Evolutionary conservation across 2,888 invertebrate species (phyloP), one percentile per base, ranked within the genome.

Genomic region (Branchipolynoe longqiensis): DNA sequence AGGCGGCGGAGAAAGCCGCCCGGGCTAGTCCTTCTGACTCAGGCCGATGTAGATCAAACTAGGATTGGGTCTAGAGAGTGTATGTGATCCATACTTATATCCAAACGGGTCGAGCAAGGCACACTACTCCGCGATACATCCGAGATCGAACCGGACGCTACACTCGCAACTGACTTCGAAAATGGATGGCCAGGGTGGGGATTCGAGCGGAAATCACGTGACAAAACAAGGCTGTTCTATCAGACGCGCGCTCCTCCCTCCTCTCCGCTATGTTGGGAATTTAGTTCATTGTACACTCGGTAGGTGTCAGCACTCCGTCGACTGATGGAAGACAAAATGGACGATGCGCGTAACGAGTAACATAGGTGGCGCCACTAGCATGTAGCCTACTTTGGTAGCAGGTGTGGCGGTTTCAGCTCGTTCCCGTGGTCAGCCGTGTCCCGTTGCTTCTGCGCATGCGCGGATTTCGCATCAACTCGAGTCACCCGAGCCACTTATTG

Each of bases 141-240:
- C 78, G 54, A 22, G 8, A 25, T 73, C n/a, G 36, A 40, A 14
- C 78, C 48, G 48, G 48, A 78, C 41, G n/a, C 6, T 28, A 18
- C 78, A n/a, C 48, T 18, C 33, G 28, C 14, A 48, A 25, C 33
- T 14, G 22, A n/a, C 25, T 48, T 78, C 78, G 48, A 54, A 41
- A 73, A 73, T 38, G 73, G 38, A 25, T 73, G 22, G 14, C 73
- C 38, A 28, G 41, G 41, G 38, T 73, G 33, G 48, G 36, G n/a
- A n/a, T 12, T 3, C 31, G 8, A 31, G 18, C 48, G 84, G 84
- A 73, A 48, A 73, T 84, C 84, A 84, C 84, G 84, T 84, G 84
- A 84, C 69, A 64, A 84, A 84, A 84, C 83, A 83, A 2, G 62
- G 69, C 69, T 36, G 69, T 69, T 69, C 69, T 38, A 38, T 12